These are phyloP conservation scores for Morone chrysops DNA, from an alignment of 2,113 vertebrate genomes.

Conservation along the genomic window DNA sequence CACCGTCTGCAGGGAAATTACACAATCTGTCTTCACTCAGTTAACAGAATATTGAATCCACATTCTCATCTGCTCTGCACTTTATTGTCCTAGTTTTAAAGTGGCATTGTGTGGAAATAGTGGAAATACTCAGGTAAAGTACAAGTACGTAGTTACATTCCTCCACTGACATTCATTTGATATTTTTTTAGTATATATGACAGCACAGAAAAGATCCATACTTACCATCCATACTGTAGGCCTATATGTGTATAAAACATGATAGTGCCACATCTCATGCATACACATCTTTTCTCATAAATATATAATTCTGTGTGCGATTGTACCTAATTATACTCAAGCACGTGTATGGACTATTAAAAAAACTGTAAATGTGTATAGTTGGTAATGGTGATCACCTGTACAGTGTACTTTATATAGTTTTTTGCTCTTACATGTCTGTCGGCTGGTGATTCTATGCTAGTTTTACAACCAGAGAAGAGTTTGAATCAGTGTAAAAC, in stretches of 20 bases:
- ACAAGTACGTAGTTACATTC: too few relatives aligned
- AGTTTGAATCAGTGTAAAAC: neutral
- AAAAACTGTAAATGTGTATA: neutral
- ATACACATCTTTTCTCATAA: neutral
- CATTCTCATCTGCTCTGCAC: conserved; percentile 16
- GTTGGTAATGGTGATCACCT: neutral
- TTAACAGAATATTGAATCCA: conserved; percentile 39
- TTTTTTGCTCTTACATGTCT: too few relatives aligned
- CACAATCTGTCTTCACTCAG: conserved; percentile 10
- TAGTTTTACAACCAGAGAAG: neutral
- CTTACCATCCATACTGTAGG: neutral
- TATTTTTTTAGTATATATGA: neutral
- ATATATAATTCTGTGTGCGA: neutral
- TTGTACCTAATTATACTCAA: neutral
- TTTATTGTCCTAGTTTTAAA: neutral
- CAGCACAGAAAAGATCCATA: neutral
- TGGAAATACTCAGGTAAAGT: neutral
- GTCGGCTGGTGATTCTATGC: neutral
- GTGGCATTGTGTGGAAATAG: too few relatives aligned
- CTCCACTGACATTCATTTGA: neutral
- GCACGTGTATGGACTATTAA: too few relatives aligned
- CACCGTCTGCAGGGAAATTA: conserved; percentile 44
- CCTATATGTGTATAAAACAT: neutral
- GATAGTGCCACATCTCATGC: too few relatives aligned
- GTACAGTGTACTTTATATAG: too few relatives aligned